Evolutionary conservation across 2,113 vertebrate species (phyloP), one percentile per base, ranked within the genome.

Genomic region (Megaleporinus macrocephalus): DNA sequence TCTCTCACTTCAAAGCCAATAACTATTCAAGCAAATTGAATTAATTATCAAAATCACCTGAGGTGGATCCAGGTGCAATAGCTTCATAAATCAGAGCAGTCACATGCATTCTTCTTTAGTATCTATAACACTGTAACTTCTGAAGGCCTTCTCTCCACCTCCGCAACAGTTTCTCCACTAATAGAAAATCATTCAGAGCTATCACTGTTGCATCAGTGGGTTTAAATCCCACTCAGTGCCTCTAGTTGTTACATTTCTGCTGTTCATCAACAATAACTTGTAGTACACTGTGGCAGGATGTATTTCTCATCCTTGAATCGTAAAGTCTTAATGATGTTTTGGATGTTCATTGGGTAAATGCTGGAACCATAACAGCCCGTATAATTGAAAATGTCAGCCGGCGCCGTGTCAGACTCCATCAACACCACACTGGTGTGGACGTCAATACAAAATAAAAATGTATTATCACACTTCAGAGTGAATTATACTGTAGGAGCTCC

Each of bases 1-100:
- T 90, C 83, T 81, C 84, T 87, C 59, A 33, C 87, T 88, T 90
- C 36, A 70, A 11, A 70, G n/a, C 66, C 66, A 70, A 44, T 70
- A 44, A 44, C 66, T 70, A 44, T n/a, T 24, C 33, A 70, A 70
- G 33, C 66, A 70, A n/a, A 24, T 70, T 70, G 66, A 70, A 70
- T 70, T 12, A 44, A 70, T 70, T 20, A 44, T 70, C 20, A 70
- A 24, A 70, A 70, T 44, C 66, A 70, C 30, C 65, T 18, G 65
- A 18, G 20, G 20, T 68, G 29, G 29, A 68, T 41, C 65, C 66
- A 70, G 36, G 33, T 70, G 20, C 66, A 70, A 70, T 44, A 44
- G 66, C 36, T 70, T 70, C 66, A 70, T 70, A 44, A 70, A 70
- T 44, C 33, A 44, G 66, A 44, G 36, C 9, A 70, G 18, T 24